A percentile compares a stretch with the other conserved stretches of the same genome.
phyloP scores from a whole-genome alignment of 2,113 vertebrate genomes.

The Spheniscus mendiculus region DNA sequence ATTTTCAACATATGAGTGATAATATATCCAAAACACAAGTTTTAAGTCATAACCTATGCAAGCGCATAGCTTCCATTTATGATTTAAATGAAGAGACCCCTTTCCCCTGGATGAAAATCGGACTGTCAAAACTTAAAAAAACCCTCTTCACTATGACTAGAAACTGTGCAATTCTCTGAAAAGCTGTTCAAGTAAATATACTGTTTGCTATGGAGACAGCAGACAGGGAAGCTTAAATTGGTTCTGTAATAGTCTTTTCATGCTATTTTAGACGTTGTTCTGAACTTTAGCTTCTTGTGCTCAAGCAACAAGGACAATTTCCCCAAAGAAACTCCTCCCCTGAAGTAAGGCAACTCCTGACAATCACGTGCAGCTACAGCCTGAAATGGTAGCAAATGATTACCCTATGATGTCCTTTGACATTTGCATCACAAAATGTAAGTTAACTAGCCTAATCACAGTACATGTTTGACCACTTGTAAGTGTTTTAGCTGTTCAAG shows the following conservation, averaged over 20 bases:
- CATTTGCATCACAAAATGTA: not conserved
- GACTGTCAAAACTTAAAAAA: not conserved
- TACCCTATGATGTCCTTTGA: not conserved
- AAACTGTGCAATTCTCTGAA: slow-evolving; percentile 49
- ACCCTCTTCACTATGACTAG: not conserved
- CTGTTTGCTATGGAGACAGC: not conserved
- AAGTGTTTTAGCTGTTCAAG: not conserved
- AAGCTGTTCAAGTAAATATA: slow-evolving; percentile 38
- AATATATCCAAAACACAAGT: not conserved
- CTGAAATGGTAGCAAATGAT: slow-evolving; percentile 31
- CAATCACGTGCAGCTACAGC: slow-evolving; percentile 7
- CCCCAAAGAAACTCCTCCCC: not conserved
- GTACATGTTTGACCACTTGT: not conserved
- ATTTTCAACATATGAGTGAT: slow-evolving; percentile 21
- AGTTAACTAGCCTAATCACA: not conserved
- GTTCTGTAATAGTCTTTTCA: not conserved
- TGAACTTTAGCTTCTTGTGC: not conserved
- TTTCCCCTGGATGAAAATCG: not conserved
- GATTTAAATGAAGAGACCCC: not conserved
- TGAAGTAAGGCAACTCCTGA: slow-evolving; percentile 34
- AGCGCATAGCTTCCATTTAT: not conserved
- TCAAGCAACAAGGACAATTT: not conserved
- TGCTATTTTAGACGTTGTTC: not conserved
- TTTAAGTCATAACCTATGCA: not conserved
- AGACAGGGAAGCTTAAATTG: slow-evolving; percentile 8